phyloP scores from a whole-genome alignment of 2,888 invertebrate genomes.

The Harpalus rubripes region DNA sequence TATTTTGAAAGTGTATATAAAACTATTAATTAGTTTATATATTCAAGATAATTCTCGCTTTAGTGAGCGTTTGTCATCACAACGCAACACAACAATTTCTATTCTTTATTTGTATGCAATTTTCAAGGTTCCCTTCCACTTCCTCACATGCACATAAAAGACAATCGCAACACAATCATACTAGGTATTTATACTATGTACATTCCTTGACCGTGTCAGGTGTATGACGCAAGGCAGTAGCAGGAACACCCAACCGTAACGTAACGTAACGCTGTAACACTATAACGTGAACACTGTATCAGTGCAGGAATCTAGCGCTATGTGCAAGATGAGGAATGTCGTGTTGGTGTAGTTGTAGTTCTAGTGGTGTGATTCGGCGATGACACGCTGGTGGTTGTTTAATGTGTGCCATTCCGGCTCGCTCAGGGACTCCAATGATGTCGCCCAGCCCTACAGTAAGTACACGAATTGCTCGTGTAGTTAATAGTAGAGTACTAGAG shows the following conservation, averaged over 20 bases:
- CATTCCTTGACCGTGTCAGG: constrained; percentile 4
- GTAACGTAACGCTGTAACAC: background rate
- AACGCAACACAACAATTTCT: too few species aligned
- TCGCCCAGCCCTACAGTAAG: constrained; percentile 56
- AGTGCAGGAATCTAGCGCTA: background rate
- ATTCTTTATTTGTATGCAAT: background rate
- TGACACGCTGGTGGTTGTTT: constrained; percentile 84
- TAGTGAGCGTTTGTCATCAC: too few species aligned
- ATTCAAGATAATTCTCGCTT: too few species aligned
- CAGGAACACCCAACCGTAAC: background rate
- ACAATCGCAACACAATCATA: background rate
- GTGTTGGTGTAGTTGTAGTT: constrained; percentile 12
- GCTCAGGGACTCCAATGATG: constrained; percentile 76
- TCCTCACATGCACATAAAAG: background rate
- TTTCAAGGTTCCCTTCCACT: background rate
- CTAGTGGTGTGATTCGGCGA: constrained; percentile 72
- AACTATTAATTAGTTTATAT: too few species aligned
- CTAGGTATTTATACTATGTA: background rate
- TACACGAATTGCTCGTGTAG: background rate
- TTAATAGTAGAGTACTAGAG: too few species aligned
- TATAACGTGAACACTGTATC: background rate
- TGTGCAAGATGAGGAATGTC: constrained; percentile 23
- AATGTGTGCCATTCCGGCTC: constrained; percentile 81
- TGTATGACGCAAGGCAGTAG: background rate
- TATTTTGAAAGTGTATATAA: too few species aligned